Evolutionary conservation across 2,113 vertebrate genomes (phyloP).

Genomic region (Elachura formosa): DNA sequence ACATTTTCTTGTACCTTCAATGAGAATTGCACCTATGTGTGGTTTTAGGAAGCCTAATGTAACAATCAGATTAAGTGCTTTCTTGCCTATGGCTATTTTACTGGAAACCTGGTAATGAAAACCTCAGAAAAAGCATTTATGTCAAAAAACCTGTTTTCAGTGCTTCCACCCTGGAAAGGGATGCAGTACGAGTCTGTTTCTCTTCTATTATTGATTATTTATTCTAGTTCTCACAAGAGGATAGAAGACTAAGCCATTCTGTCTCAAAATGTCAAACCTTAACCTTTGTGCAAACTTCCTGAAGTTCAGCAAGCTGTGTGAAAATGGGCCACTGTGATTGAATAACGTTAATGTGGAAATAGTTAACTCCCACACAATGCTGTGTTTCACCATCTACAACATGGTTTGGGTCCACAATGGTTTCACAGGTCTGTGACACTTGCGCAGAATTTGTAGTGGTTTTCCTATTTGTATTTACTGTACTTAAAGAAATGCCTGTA

Average conservation of each 20-base stretch:
- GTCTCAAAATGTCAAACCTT: constrained; percentile 45
- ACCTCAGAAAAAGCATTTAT: constrained; percentile 53
- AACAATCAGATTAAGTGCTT: constrained; percentile 58
- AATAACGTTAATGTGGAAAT: constrained; percentile 18
- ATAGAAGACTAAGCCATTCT: background rate
- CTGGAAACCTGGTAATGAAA: constrained; percentile 60
- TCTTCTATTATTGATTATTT: constrained; percentile 26
- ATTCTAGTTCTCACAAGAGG: background rate
- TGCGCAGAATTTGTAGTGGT: background rate
- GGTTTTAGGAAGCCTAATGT: constrained; percentile 30
- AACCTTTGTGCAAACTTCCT: constrained; percentile 50
- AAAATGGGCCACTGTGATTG: constrained; percentile 55
- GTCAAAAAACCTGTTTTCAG: constrained; percentile 54
- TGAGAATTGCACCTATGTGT: background rate
- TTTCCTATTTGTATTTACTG: background rate
- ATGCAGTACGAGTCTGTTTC: constrained; percentile 23
- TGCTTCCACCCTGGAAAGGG: constrained; percentile 1
- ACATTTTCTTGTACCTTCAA: background rate
- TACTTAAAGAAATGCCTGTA: background rate
- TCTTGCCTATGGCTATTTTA: constrained; percentile 68
- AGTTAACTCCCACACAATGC: constrained; percentile 7
- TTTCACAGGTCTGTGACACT: background rate
- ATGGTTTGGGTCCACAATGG: background rate
- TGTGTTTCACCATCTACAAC: background rate
- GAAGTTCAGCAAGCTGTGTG: constrained; percentile 10